A percentile compares a stretch with the other conserved stretches of the same genome.
These are phyloP conservation scores for Drosophila biarmipes DNA, from an alignment of 1,140 invertebrate species.

Conservation along the genomic window DNA sequence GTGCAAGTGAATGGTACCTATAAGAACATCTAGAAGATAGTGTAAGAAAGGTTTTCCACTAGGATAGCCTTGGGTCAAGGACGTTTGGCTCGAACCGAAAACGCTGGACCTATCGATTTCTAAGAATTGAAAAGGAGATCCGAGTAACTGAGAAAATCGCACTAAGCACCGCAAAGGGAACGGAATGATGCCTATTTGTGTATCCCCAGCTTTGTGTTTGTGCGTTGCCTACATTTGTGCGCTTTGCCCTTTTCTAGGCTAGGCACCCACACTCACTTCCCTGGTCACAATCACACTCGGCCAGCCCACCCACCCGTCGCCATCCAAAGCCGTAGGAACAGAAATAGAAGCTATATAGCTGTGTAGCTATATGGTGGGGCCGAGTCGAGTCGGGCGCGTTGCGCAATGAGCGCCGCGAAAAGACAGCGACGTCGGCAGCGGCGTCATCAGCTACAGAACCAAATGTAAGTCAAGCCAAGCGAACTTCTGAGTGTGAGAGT, in stretches of 20 bases:
- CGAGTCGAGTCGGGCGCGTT: constrained; percentile 56
- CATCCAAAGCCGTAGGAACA: constrained; percentile 40
- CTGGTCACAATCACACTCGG: constrained; percentile 4
- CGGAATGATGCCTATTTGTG: constrained; percentile 5
- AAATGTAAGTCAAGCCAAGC: constrained; percentile 65
- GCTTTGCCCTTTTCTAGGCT: constrained; percentile 48
- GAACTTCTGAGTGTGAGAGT: constrained; percentile 29
- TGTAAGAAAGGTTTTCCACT: not conserved
- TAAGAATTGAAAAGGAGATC: constrained; percentile 7
- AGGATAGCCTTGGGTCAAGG: not conserved
- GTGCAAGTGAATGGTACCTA: not conserved
- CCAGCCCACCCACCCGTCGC: not conserved
- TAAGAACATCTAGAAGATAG: not conserved
- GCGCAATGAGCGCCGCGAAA: constrained; percentile 65
- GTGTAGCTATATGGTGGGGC: constrained; percentile 21
- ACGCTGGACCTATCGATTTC: constrained; percentile 10
- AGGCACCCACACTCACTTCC: not conserved
- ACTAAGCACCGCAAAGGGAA: not conserved
- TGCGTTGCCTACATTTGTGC: constrained; percentile 70
- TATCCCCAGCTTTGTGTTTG: constrained; percentile 13
- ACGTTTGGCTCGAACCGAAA: not conserved
- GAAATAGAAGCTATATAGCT: constrained; percentile 20
- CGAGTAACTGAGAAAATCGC: constrained; percentile 4
- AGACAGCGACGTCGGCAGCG: constrained; percentile 59
- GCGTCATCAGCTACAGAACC: constrained; percentile 5